phyloP scores from a whole-genome alignment of 2,888 invertebrate genomes.

The Candidula unifasciata region DNA sequence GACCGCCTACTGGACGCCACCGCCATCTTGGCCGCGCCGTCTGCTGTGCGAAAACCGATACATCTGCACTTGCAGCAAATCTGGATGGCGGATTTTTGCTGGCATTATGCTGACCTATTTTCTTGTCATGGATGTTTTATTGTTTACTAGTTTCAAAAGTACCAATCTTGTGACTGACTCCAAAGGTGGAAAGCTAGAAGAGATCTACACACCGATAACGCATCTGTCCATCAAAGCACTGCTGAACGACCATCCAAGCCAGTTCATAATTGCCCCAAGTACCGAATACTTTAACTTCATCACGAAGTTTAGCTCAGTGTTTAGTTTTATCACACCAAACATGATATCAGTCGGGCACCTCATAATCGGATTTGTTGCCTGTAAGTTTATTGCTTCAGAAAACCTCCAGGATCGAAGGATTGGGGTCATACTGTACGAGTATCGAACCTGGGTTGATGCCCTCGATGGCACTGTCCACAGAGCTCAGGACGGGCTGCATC shows the following conservation, averaged over 20 bases:
- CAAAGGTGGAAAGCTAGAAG: conserved; percentile 25
- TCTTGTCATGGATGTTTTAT: conserved; percentile 50
- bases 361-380: conserved; percentile 86
- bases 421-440: conserved; percentile 87
- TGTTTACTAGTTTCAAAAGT: conserved; percentile 37
- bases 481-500: conserved; percentile 31
- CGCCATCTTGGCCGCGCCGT: conserved; percentile 43
- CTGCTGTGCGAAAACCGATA: conserved; percentile 26
- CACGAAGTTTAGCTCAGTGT: conserved; percentile 82
- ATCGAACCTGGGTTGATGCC: conserved; percentile 90
- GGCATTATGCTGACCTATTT: conserved; percentile 42
- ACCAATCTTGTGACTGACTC: conserved; percentile 43
- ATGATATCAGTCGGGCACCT: conserved; percentile 90
- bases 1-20: conserved; percentile 47
- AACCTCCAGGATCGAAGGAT: conserved; percentile 85
- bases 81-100: background rate
- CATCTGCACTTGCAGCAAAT: conserved; percentile 11
- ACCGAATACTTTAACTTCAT: conserved; percentile 85
- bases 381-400: conserved; percentile 86
- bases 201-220: conserved; percentile 50
- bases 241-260: conserved; percentile 89
- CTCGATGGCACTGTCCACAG: conserved; percentile 92
- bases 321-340: conserved; percentile 86
- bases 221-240: conserved; percentile 88
- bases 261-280: conserved; percentile 88